Conservation (phyloP, 1,140 invertebrate genomes). For the Vollenhovia emeryi region DNA sequence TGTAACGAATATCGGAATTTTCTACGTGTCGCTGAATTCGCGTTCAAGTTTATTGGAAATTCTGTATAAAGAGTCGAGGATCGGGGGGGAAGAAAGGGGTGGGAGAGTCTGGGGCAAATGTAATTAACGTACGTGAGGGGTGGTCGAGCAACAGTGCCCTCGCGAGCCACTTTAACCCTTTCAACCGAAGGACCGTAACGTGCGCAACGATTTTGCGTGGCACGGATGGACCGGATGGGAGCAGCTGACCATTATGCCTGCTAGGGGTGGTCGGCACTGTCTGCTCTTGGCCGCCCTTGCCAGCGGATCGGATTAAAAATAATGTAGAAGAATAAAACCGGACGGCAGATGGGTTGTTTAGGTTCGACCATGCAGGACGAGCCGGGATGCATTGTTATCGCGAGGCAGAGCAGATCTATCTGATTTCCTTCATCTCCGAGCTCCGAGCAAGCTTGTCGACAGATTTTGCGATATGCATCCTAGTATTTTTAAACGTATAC, state of each 20-base stretch:
- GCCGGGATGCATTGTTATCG: slow-evolving; percentile 68
- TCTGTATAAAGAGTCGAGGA: slow-evolving; percentile 21
- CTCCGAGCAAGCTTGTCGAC: slow-evolving; percentile 33
- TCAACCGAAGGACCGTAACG: slow-evolving; percentile 55
- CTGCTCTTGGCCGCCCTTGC: slow-evolving; percentile 66
- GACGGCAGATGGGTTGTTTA: slow-evolving; percentile 80
- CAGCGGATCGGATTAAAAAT: slow-evolving; percentile 80
- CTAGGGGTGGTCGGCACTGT: slow-evolving; percentile 57
- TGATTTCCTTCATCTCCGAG: slow-evolving; percentile 19
- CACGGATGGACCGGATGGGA: slow-evolving; percentile 60
- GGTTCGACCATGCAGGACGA: slow-evolving; percentile 45
- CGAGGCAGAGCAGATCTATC: slow-evolving; percentile 50
- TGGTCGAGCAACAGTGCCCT: background rate
- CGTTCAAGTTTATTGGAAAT: slow-evolving; percentile 31
- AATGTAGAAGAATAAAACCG: slow-evolving; percentile 81
- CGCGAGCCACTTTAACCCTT: slow-evolving; percentile 65
- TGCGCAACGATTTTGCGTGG: slow-evolving; percentile 69
- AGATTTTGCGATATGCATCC: slow-evolving; percentile 20
- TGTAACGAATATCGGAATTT: background rate
- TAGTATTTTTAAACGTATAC: background rate
- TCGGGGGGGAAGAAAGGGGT: too few relatives aligned
- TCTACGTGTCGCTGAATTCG: background rate
- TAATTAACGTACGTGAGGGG: slow-evolving; percentile 59
- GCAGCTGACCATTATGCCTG: slow-evolving; percentile 78
- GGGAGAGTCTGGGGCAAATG: slow-evolving; percentile 43